Base-by-base conservation (phyloP, 2,888 invertebrate genomes). In the Vesta saturnalis region DNA sequence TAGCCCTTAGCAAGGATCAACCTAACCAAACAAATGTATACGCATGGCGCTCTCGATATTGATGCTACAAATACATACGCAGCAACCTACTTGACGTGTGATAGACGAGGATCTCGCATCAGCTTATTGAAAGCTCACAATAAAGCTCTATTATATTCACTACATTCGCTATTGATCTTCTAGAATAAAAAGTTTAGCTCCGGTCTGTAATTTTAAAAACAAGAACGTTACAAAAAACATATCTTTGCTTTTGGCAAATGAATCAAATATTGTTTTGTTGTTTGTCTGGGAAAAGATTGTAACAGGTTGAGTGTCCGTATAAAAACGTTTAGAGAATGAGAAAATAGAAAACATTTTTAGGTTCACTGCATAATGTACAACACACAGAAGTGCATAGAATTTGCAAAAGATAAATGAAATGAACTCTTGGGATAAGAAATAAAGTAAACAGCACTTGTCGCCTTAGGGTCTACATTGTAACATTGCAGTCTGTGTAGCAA, bases 361-460 rank as follows among this genome's bases (percentile, higher is more conserved):
- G 16, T 30, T 14, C 69, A 14, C 69, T 61, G 67, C 49, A 46
- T 22, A 64, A 63, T 70, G 64, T 70, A 49, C 19, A 71, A 46
- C 58, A 70, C 67, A 74, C 70, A 43, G 64, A 62, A 65, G 73
- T 67, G 71, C 72, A 74, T 70, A 74, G 67, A 69, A 73, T 73
- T 74, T 75, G 76, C 73, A 73, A 73, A 69, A 78, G 78, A 79
- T 79, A 79, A 79, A 79, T 78, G 80, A 80, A 79, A 79, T 79
- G 80, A 80, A 80, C 77, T 79, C 78, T 74, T 71, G 72, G 79
- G 79, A 80, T 81, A 81, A 81, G 81, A 81, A 81, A 81, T 81
- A 81, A 80, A 81, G 81, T 81, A 81, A 81, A 81, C 81, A 81
- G 77, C 80, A 80, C 80, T 81, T 81, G 81, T 81, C 81, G 81